phyloP scores from a whole-genome alignment of 2,888 invertebrate genomes.

The Nymphalis polychloros region DNA sequence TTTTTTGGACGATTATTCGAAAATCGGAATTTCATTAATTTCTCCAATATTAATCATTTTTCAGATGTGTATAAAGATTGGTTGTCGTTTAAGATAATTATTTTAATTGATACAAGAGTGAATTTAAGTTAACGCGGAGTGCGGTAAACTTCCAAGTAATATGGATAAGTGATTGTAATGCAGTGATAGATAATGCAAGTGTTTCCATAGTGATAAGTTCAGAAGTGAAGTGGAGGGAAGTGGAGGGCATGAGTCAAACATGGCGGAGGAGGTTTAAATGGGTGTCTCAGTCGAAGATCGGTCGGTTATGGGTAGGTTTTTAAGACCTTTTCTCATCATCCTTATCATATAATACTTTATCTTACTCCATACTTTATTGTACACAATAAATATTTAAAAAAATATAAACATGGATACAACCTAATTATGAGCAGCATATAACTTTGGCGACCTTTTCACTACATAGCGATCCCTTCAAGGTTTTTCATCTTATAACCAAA shows the following conservation, averaged over 20 bases:
- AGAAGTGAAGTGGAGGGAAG: conserved; percentile 41
- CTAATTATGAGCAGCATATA: too few species aligned
- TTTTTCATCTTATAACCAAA: too few species aligned
- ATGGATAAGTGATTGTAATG: background rate
- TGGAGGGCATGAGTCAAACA: conserved; percentile 60
- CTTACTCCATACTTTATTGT: too few species aligned
- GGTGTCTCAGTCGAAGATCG: conserved; percentile 62
- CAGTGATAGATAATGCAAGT: conserved; percentile 16
- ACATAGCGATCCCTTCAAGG: too few species aligned
- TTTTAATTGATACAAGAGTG: background rate
- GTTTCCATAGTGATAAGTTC: conserved; percentile 13
- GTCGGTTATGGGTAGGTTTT: conserved; percentile 66
- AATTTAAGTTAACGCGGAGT: too few species aligned
- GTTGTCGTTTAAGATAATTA: background rate
- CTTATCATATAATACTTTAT: too few species aligned
- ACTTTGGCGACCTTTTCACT: too few species aligned
- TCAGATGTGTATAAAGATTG: background rate
- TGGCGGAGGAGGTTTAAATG: conserved; percentile 67
- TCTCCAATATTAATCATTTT: background rate
- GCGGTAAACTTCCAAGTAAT: too few species aligned
- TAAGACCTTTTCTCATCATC: background rate
- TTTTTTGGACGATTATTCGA: too few species aligned
- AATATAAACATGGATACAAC: too few species aligned
- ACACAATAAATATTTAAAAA: too few species aligned
- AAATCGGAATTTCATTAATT: too few species aligned